phyloP scores from a whole-genome alignment of 2,888 invertebrate genomes.

The Spisula solida region DNA sequence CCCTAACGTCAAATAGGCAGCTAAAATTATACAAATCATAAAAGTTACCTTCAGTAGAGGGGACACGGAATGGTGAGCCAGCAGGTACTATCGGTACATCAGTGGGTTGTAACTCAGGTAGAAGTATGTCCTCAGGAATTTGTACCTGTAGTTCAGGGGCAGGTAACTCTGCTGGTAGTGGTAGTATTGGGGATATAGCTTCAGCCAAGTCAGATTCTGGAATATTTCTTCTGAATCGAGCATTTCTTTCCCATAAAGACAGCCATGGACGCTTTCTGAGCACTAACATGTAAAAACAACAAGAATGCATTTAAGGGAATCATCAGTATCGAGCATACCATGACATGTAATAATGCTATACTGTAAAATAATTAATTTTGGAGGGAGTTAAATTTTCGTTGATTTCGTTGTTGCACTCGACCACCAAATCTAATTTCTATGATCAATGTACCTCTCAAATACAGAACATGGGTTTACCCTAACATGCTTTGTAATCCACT shows the following conservation, averaged over 20 bases:
- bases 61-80: background rate
- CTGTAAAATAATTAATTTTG: too few species aligned
- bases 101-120: background rate
- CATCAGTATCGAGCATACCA: too few species aligned
- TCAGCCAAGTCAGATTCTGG: conserved; percentile 50
- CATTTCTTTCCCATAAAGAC: conserved; percentile 60
- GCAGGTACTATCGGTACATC: conserved; percentile 1
- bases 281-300: conserved; percentile 33
- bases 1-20: too few species aligned
- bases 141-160: background rate
- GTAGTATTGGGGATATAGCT: conserved; percentile 24
- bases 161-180: background rate
- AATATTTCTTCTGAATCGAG: conserved; percentile 48
- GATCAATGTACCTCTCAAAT: too few species aligned
- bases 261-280: conserved; percentile 43
- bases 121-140: background rate
- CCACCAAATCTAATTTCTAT: too few species aligned
- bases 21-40: too few species aligned
- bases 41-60: background rate
- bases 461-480: too few species aligned
- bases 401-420: too few species aligned
- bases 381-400: too few species aligned
- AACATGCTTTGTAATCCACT: too few species aligned
- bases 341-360: too few species aligned
- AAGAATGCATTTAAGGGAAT: too few species aligned